Base-by-base conservation (phyloP, 2,797 vertebrate species). In the Salarias fasciatus region DNA sequence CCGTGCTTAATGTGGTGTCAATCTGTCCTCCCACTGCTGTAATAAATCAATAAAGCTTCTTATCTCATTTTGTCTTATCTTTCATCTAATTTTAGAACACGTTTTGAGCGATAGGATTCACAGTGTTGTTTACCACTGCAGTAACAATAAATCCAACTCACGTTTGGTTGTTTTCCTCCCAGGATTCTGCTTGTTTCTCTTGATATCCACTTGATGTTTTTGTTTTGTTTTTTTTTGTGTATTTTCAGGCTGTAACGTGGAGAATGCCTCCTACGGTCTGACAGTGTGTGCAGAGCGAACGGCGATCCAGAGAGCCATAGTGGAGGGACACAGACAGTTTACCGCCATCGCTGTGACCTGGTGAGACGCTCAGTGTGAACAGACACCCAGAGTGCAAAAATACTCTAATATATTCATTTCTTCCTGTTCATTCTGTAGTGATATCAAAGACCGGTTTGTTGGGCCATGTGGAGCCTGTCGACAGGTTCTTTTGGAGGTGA, bases 401-500 rank as follows among this genome's bases (percentile, higher is more conserved):
- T 6, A 35, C 6, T 35, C 33, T 38, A 11, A 12, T 0, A 14
- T 2, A 0, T 38, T 65, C 10, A 29, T 43, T 33, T 10, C 62
- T 7, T 65, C 42, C 12, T 37, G 12, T 46, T 5, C 4, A 46
- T 13, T 28, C 0, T 84, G 11, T 58, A 98, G 96, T 79, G 91
- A 97, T 62, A 64, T 94, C 67, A 74, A 86, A 72, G 93, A 96
- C 30, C 61, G 75, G 0, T 98, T 96, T 77, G 94, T 96, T 29
- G 79, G 84, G 0, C 97, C 96, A 0, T 99, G 97, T 0, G 96
- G 97, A 0, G 95, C 94, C 5, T 99, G 97, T 89, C 90, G 96
- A 59, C 97, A 99, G 86, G 95, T 99, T 50, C 94, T 99, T 65
- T 92, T 95, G 90, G 96, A 98, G 95, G 96, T 98, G 85, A 91